Evolutionary conservation across 2,888 invertebrate species (phyloP), one percentile per base, ranked within the genome.

Genomic region (Onchidella celtica): DNA sequence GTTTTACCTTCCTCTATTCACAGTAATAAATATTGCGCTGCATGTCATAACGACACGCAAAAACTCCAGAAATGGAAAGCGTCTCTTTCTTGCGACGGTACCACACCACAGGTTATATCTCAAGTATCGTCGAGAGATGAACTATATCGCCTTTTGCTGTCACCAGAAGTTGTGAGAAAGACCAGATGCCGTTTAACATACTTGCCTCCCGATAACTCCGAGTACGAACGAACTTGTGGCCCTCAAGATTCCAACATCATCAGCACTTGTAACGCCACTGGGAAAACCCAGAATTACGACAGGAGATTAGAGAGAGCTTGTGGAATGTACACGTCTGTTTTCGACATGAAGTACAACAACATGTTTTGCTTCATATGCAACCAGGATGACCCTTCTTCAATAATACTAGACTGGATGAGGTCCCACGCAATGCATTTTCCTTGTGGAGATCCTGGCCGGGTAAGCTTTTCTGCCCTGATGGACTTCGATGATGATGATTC

Each of bases 361-460:
- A 65, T 83, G 6, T 84, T 83, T 47, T 86, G 85, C 40, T 81
- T 61, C 36, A 70, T 86, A 32, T 86, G 84, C 55, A 84, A 85
- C 70, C 57, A 59, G n/a, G 36, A 17, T n/a, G n/a, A n/a, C n/a
- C n/a, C n/a, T n/a, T n/a, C n/a, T n/a, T n/a, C n/a, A n/a, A n/a
- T n/a, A n/a, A n/a, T n/a, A n/a, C n/a, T n/a, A n/a, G n/a, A n/a
- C n/a, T n/a, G n/a, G n/a, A n/a, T n/a, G n/a, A n/a, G n/a, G n/a
- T n/a, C n/a, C n/a, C n/a, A n/a, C n/a, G n/a, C n/a, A n/a, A n/a
- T n/a, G n/a, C n/a, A n/a, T n/a, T n/a, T n/a, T n/a, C n/a, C n/a
- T n/a, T n/a, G n/a, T n/a, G n/a, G n/a, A n/a, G 34, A 65, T n/a
- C 38, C 59, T 14, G 81, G 24, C 9, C 21, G 59, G n/a, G 21